phyloP scores from a whole-genome alignment of 1,140 invertebrate genomes.

The Micrasema longulum region DNA sequence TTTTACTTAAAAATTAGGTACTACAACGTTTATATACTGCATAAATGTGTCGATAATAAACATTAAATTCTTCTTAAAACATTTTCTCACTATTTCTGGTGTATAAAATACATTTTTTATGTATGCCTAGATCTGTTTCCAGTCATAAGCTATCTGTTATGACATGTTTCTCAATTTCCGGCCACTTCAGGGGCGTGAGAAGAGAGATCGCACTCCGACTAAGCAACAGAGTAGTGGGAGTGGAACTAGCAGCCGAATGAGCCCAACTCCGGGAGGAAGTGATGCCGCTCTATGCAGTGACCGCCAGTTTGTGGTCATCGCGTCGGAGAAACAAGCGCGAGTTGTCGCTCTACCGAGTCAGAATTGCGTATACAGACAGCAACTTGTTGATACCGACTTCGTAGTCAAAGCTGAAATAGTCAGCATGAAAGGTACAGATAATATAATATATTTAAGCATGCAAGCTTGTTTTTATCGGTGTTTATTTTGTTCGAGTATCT shows the following conservation, averaged over 20 bases:
- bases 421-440: conserved; percentile 83
- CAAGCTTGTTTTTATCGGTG: too few relatives aligned
- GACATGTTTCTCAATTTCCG: too few relatives aligned
- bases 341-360: conserved; percentile 95
- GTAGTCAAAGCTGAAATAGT: conserved; percentile 95
- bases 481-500: too few relatives aligned
- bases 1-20: too few relatives aligned
- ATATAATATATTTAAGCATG: too few relatives aligned
- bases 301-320: conserved; percentile 92
- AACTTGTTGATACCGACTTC: conserved; percentile 88
- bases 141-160: too few relatives aligned
- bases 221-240: conserved; percentile 67
- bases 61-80: background rate
- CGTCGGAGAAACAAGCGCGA: conserved; percentile 94
- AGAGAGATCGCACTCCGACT: conserved; percentile 70
- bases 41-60: too few relatives aligned
- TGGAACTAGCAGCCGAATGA: conserved; percentile 74
- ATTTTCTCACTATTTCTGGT: too few relatives aligned
- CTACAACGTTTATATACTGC: too few relatives aligned
- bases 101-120: too few relatives aligned
- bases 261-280: conserved; percentile 74
- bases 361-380: conserved; percentile 88
- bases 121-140: too few relatives aligned
- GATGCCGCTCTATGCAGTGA: conserved; percentile 75
- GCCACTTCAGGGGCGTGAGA: conserved; percentile 56